phyloP scores from a whole-genome alignment of 2,113 vertebrate genomes.

The Actinemys pallida region DNA sequence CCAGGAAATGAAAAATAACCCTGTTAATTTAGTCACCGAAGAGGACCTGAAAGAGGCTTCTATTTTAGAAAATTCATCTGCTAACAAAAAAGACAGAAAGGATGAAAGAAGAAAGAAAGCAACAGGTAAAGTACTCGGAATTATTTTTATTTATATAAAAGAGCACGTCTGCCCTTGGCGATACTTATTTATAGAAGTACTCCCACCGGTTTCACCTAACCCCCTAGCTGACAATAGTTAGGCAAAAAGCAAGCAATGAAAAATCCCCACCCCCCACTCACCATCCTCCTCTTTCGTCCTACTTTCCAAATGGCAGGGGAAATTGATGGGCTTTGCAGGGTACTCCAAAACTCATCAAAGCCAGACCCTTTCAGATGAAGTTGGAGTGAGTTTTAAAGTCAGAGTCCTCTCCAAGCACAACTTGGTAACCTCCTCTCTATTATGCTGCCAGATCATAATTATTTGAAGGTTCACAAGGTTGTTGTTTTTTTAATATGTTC shows the following conservation, averaged over 20 bases:
- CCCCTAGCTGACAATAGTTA: not conserved
- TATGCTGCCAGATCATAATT: not conserved
- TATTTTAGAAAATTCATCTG: conserved; percentile 77
- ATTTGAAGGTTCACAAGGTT: not conserved
- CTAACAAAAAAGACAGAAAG: conserved; percentile 91
- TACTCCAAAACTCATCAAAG: not conserved
- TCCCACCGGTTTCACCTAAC: not conserved
- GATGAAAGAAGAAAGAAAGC: conserved; percentile 93
- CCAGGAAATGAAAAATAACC: conserved; percentile 93
- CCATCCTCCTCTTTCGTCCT: not conserved
- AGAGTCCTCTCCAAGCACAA: not conserved
- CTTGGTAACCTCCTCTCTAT: not conserved
- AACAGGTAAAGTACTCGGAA: conserved; percentile 80
- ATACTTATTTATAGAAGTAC: not conserved
- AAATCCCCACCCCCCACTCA: not conserved
- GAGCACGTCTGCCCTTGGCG: not conserved
- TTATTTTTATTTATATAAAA: not conserved
- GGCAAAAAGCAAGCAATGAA: not conserved
- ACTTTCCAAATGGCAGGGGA: not conserved
- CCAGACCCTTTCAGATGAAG: not conserved
- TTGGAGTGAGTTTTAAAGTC: not conserved
- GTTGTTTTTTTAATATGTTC: not conserved
- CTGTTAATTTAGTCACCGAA: conserved; percentile 92
- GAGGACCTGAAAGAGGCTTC: conserved; percentile 90
- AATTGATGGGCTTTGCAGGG: not conserved